Conservation (phyloP, 2,888 invertebrate species). For the Schizaphis graminum region DNA sequence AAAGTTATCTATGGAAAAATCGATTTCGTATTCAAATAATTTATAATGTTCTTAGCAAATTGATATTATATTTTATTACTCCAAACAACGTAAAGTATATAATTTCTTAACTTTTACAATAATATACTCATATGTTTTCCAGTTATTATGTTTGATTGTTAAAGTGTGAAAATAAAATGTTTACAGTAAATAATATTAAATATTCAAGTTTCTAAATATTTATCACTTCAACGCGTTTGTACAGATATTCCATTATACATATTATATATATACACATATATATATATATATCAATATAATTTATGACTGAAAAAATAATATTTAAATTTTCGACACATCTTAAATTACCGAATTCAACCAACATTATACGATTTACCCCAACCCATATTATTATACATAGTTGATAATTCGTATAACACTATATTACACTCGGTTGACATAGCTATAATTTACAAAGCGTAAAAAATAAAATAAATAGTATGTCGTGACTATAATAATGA, state of each 20-base stretch:
- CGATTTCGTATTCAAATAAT: background rate
- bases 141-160: background rate
- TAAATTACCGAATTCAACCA: slow-evolving; percentile 23
- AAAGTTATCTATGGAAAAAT: background rate
- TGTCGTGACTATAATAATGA: slow-evolving; percentile 24
- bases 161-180: slow-evolving; percentile 3
- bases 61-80: background rate
- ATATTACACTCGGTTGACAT: slow-evolving; percentile 30
- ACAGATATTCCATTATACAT: background rate
- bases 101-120: background rate
- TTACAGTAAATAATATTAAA: slow-evolving; percentile 37
- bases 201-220: slow-evolving; percentile 48
- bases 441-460: slow-evolving; percentile 5
- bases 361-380: slow-evolving; percentile 11
- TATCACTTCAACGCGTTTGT: slow-evolving; percentile 35
- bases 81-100: background rate
- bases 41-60: background rate
- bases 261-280: background rate
- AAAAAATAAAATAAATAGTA: slow-evolving; percentile 31
- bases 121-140: background rate
- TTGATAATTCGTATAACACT: background rate
- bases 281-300: background rate
- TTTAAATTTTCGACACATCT: slow-evolving; percentile 50
- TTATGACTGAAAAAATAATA: slow-evolving; percentile 38
- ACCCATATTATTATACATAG: background rate